A percentile compares a stretch with the other conserved stretches of the same genome.
phyloP scores from a whole-genome alignment of 2,113 vertebrate species.

The Antechinus stuartii region DNA sequence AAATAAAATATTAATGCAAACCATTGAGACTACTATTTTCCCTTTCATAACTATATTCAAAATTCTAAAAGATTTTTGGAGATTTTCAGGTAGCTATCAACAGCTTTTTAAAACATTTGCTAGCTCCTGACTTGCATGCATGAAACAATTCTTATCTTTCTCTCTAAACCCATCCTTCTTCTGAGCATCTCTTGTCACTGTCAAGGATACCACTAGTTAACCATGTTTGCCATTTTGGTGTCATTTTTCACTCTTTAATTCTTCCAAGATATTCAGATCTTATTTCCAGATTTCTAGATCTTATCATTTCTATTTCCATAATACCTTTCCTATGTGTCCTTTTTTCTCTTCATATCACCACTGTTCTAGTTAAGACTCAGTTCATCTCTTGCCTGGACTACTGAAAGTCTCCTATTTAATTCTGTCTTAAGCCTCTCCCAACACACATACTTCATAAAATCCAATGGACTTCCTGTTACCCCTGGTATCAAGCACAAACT shows the following conservation, averaged over 20 bases:
- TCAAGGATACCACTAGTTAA: background rate
- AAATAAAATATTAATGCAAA: background rate
- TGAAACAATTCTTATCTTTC: background rate
- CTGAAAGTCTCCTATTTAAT: background rate
- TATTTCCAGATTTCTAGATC: background rate
- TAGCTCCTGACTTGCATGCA: slow-evolving; percentile 23
- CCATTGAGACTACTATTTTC: background rate
- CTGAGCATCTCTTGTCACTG: background rate
- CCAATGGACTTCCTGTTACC: too few species aligned
- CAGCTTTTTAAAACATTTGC: slow-evolving; percentile 41
- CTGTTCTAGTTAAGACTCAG: background rate
- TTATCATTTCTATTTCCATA: background rate
- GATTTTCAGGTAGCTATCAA: background rate
- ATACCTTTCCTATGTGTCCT: background rate
- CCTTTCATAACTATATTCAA: background rate
- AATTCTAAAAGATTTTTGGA: background rate
- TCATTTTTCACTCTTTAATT: background rate
- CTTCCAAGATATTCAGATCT: background rate
- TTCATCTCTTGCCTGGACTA: background rate
- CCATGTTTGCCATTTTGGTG: background rate
- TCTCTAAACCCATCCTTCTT: background rate
- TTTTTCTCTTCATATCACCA: background rate
- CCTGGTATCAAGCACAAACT: background rate
- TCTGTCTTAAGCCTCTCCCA: background rate
- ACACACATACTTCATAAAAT: background rate